These are phyloP conservation scores for Tubulanus polymorphus DNA, from an alignment of 2,888 invertebrate species.

Conservation along the genomic window DNA sequence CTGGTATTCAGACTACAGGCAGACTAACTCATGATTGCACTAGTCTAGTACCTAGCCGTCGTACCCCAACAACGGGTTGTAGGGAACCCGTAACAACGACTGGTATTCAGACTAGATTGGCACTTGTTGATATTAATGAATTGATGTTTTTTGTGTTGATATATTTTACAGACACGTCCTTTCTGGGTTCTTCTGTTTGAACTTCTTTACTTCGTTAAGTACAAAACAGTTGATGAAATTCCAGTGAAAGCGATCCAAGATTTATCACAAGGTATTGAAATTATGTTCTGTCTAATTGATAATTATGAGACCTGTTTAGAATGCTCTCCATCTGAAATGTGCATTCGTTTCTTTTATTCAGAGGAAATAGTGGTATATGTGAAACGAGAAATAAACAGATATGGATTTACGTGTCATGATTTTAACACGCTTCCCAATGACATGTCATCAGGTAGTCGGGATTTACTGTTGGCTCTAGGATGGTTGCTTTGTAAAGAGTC, in stretches of 20 bases:
- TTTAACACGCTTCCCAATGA: constrained; percentile 38
- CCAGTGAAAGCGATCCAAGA: constrained; percentile 27
- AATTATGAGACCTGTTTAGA: neutral
- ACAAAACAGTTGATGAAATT: constrained; percentile 37
- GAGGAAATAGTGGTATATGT: constrained; percentile 42
- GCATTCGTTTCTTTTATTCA: constrained; percentile 19
- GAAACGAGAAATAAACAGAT: constrained; percentile 38
- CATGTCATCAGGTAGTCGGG: constrained; percentile 39
- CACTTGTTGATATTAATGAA: too few relatives aligned
- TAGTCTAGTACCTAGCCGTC: too few relatives aligned
- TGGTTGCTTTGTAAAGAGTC: constrained; percentile 45
- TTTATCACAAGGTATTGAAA: constrained; percentile 23
- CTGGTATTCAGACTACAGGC: too few relatives aligned
- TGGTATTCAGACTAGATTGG: too few relatives aligned
- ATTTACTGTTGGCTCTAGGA: constrained; percentile 44
- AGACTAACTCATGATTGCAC: too few relatives aligned
- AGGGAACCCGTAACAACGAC: too few relatives aligned
- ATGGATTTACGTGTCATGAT: constrained; percentile 35
- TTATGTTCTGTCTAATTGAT: neutral
- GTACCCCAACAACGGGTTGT: too few relatives aligned
- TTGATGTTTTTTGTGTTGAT: neutral
- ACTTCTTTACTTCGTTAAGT: constrained; percentile 37
- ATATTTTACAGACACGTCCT: constrained; percentile 26
- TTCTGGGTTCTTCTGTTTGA: constrained; percentile 46
- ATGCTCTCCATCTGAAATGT: neutral